These are phyloP conservation scores for Tetranychus piercei DNA, from an alignment of 2,888 invertebrate genomes.

Conservation along the genomic window DNA sequence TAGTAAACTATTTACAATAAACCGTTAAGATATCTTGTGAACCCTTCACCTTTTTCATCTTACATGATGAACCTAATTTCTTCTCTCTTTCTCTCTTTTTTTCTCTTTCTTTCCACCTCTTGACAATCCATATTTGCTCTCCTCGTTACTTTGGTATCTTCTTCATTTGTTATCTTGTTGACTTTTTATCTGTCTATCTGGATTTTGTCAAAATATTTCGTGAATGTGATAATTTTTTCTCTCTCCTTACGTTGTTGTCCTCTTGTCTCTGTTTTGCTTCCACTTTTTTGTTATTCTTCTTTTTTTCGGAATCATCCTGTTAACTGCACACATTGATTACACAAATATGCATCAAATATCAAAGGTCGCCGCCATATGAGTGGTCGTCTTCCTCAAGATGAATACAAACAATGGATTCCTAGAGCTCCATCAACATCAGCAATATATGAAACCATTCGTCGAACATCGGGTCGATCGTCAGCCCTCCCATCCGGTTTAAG, in stretches of 20 bases:
- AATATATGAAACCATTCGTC: slow-evolving; percentile 71
- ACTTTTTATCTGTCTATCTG: slow-evolving; percentile 7
- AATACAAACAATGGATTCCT: slow-evolving; percentile 68
- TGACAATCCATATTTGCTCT: background rate
- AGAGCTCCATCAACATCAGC: slow-evolving; percentile 57
- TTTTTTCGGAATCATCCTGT: slow-evolving; percentile 22
- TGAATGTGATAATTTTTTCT: background rate
- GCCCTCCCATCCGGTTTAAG: slow-evolving; percentile 2
- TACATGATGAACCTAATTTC: background rate
- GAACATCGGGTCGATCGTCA: slow-evolving; percentile 30
- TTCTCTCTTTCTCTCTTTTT: slow-evolving; percentile 3
- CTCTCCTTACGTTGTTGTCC: background rate
- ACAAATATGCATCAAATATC: background rate
- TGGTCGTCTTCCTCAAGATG: slow-evolving; percentile 39
- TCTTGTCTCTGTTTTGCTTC: slow-evolving; percentile 4
- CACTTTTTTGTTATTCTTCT: slow-evolving; percentile 9
- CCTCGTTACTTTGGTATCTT: background rate
- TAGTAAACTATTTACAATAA: background rate
- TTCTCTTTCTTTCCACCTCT: background rate
- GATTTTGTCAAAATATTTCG: background rate
- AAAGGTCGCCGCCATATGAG: background rate
- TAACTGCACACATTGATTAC: background rate
- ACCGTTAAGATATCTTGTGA: background rate
- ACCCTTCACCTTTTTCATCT: slow-evolving; percentile 6
- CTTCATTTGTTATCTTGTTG: background rate